Evolutionary conservation across 2,113 vertebrate species (phyloP), one percentile per base, ranked within the genome.

Genomic region (Rutilus rutilus): DNA sequence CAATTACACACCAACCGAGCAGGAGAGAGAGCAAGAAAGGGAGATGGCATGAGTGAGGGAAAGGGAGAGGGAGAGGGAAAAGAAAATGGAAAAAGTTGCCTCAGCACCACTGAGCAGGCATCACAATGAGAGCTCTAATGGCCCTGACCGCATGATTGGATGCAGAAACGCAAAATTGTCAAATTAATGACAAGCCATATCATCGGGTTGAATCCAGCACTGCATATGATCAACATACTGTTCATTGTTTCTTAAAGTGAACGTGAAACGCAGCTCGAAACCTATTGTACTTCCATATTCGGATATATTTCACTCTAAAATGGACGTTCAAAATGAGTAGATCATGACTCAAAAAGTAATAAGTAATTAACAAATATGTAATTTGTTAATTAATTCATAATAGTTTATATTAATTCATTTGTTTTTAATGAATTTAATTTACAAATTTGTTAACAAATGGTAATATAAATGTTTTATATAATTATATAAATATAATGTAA

Each of bases 1-100:
- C 92, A 92, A 94, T 93, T 92, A 93, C 87, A 88, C 52, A 64
- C 33, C 25, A 45, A 78, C 25, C 36, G 57, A 86, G 47, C 85
- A 30, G 74, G 45, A 69, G 50, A 82, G 81, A 45, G 45, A 74
- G 82, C 12, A 2, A 83, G 54, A 45, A 74, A 86, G n/a, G 17
- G 23, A 65, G 76, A 67, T 10, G 39, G 59, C 47, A 17, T 33
- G 65, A 73, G 78, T 77, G 67, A 84, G 67, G 64, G 76, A 83
- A 57, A 27, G 52, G 82, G 82, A 83, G 45, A 81, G 33, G n/a
- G 69, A 80, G 45, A 81, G 33, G n/a, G 69, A 80, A 65, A 67
- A 67, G 25, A 64, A 76, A 52, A 74, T 8, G n/a, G 47, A 67
- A 85, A 85, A 85, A 80, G 21, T 82, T 69, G 80, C 45, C 80